Conservation (phyloP, 37 sponge, comb jelly and placozoan genomes). For the Ianthella basta region DNA sequence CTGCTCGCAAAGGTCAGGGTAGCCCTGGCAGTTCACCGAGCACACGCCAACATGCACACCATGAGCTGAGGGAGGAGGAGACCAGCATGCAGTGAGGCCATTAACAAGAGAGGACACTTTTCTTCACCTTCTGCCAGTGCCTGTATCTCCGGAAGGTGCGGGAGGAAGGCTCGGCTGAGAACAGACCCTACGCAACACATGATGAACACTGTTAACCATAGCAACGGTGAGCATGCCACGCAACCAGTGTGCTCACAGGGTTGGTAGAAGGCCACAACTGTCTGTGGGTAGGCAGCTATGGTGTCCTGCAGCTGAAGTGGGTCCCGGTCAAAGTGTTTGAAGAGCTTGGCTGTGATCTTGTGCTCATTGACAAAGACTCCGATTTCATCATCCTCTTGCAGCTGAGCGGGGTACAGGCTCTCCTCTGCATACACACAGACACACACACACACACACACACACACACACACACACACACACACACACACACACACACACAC, state of each 20-base stretch:
- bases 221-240: background rate
- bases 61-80: no score
- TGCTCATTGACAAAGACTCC: background rate
- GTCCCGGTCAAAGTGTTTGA: background rate
- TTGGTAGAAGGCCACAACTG: constrained; percentile 7
- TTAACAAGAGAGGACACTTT: background rate
- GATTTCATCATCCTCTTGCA: constrained; percentile 21
- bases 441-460: background rate
- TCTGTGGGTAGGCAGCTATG: background rate
- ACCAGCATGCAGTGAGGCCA: no score
- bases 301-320: background rate
- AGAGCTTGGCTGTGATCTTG: background rate
- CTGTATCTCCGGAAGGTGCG: background rate
- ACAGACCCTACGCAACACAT: constrained; percentile 5
- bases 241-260: background rate
- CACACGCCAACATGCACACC: background rate
- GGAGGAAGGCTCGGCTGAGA: background rate
- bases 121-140: background rate
- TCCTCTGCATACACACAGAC: background rate
- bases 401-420: background rate
- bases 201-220: background rate
- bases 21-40: constrained; percentile 60
- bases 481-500: background rate
- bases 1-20: constrained; percentile 61
- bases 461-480: background rate